A percentile compares a stretch with the other conserved stretches of the same genome.
These are phyloP conservation scores for Cephus pygmeus DNA, from an alignment of 2,888 invertebrate genomes.

Conservation along the genomic window DNA sequence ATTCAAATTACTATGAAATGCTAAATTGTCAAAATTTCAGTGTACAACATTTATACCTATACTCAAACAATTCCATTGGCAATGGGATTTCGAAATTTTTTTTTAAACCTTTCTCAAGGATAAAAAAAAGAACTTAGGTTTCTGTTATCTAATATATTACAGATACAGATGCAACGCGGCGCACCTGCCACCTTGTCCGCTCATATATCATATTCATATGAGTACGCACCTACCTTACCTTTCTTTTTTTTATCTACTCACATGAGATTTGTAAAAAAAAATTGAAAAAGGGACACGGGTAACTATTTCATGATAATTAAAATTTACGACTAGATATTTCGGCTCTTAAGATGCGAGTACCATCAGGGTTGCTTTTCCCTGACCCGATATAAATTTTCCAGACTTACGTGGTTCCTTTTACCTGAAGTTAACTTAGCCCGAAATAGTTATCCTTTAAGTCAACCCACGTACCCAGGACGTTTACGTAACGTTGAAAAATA, in stretches of 20 bases:
- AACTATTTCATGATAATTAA: not conserved
- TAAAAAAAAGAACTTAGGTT: not conserved
- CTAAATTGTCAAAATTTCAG: not conserved
- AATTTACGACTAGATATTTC: not conserved
- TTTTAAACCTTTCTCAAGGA: not conserved
- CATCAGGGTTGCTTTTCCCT: not conserved
- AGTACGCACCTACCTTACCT: not conserved
- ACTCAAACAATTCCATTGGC: no score
- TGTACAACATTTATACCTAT: not conserved
- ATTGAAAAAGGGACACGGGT: not conserved
- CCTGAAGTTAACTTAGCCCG: not conserved
- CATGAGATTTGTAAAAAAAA: not conserved
- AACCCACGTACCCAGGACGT: not conserved
- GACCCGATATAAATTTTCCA: not conserved
- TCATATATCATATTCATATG: slow-evolving; percentile 4
- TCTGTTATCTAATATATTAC: slow-evolving; percentile 4
- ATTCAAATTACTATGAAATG: not conserved
- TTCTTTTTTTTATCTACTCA: not conserved
- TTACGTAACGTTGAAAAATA: not conserved
- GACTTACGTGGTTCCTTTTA: not conserved
- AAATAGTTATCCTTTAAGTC: not conserved
- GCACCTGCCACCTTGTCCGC: slow-evolving; percentile 3
- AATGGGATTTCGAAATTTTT: not conserved
- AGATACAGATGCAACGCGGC: not conserved
- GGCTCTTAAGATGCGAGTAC: not conserved